Conservation (phyloP, 1,140 invertebrate genomes). For the Antheraea mylitta region DNA sequence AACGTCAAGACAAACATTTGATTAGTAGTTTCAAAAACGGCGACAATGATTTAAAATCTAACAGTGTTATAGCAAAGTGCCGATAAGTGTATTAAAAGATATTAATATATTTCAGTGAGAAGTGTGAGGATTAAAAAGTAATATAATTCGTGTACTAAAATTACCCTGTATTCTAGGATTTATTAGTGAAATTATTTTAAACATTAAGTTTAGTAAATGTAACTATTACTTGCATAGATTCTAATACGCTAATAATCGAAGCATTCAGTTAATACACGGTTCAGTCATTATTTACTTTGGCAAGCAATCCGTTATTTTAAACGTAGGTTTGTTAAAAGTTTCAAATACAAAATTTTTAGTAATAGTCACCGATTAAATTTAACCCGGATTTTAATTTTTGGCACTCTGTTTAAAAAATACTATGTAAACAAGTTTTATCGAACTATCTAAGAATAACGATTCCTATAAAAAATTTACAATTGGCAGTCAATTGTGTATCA, state of each 20-base stretch:
- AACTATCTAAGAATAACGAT: conserved; percentile 72
- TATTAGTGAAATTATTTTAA: conserved; percentile 61
- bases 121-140: conserved; percentile 70
- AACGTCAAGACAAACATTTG: conserved; percentile 52
- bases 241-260: not conserved
- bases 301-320: conserved; percentile 60
- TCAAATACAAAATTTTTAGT: not conserved
- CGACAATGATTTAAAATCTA: conserved; percentile 66
- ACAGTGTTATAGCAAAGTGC: conserved; percentile 63
- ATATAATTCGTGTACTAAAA: conserved; percentile 63
- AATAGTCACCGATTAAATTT: not conserved
- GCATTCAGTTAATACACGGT: conserved; percentile 2
- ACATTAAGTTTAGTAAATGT: conserved; percentile 29
- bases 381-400: conserved; percentile 41
- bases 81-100: conserved; percentile 65
- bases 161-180: conserved; percentile 78
- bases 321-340: not conserved
- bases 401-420: conserved; percentile 64
- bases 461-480: conserved; percentile 74
- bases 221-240: not conserved
- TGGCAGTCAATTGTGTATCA: conserved; percentile 75
- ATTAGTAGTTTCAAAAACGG: conserved; percentile 60
- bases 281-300: conserved; percentile 65
- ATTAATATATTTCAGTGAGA: conserved; percentile 60
- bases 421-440: conserved; percentile 68